phyloP scores from a whole-genome alignment of 1,140 invertebrate genomes.

The Dendroctonus valens region DNA sequence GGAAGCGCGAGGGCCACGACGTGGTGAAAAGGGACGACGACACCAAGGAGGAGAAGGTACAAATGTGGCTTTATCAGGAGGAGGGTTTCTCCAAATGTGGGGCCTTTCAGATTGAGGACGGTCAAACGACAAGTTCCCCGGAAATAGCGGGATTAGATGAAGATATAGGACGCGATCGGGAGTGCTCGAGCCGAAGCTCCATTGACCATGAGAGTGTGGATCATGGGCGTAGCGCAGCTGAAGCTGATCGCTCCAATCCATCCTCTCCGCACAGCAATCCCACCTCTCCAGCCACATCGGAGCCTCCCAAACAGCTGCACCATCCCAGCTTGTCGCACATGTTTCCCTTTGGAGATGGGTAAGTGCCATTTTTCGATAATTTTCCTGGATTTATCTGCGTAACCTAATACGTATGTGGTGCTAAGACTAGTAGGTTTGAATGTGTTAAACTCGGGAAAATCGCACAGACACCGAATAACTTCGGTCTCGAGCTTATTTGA shows the following conservation, averaged over 20 bases:
- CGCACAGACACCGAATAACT: too few species aligned
- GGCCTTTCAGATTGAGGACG: slow-evolving; percentile 36
- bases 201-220: slow-evolving; percentile 43
- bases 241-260: slow-evolving; percentile 41
- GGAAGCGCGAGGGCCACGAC: slow-evolving; percentile 74
- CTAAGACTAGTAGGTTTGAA: too few species aligned
- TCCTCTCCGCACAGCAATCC: slow-evolving; percentile 46
- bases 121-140: slow-evolving; percentile 38
- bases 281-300: slow-evolving; percentile 42
- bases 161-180: slow-evolving; percentile 36
- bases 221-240: slow-evolving; percentile 33
- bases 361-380: slow-evolving; percentile 18
- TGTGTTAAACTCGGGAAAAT: too few species aligned
- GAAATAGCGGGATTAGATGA: slow-evolving; percentile 43
- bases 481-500: too few species aligned
- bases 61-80: too few species aligned
- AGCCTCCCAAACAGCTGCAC: slow-evolving; percentile 40
- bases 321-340: slow-evolving; percentile 46
- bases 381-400: too few species aligned
- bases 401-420: too few species aligned
- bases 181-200: slow-evolving; percentile 46
- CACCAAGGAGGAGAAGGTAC: slow-evolving; percentile 52
- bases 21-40: slow-evolving; percentile 57
- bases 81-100: too few species aligned
- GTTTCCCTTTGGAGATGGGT: slow-evolving; percentile 48